phyloP scores from a whole-genome alignment of 2,888 invertebrate genomes.

The Dioctria linearis region DNA sequence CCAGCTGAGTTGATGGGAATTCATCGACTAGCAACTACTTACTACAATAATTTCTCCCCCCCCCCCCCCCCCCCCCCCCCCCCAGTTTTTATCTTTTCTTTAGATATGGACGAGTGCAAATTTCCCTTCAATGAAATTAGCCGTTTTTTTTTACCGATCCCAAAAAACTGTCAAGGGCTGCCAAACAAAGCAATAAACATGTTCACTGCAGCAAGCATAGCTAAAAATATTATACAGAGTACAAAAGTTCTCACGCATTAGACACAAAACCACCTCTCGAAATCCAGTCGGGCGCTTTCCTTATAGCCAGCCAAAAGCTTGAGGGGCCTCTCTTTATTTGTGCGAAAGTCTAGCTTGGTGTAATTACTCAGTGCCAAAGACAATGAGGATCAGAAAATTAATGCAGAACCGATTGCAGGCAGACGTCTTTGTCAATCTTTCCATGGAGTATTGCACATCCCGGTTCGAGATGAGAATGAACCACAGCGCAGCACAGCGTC shows the following conservation, averaged over 20 bases:
- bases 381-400: constrained; percentile 56
- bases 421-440: constrained; percentile 54
- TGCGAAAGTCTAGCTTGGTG: constrained; percentile 34
- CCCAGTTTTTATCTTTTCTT: not conserved
- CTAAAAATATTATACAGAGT: not conserved
- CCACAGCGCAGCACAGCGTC: not conserved
- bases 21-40: not conserved
- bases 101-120: not conserved
- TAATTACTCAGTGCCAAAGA: constrained; percentile 56
- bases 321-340: constrained; percentile 18
- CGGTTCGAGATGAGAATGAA: constrained; percentile 30
- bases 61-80: not conserved
- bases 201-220: not conserved
- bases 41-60: not conserved
- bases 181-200: not conserved
- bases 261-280: not conserved
- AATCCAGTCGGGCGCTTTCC: not conserved
- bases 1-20: not conserved
- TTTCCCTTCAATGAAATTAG: not conserved
- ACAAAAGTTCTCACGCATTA: constrained; percentile 44
- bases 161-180: constrained; percentile 42
- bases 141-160: not conserved
- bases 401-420: constrained; percentile 54
- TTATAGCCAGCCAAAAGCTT: not conserved
- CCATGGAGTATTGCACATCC: constrained; percentile 36